These are phyloP conservation scores for Chaenocephalus aceratus DNA, from an alignment of 2,113 vertebrate genomes.

Conservation along the genomic window DNA sequence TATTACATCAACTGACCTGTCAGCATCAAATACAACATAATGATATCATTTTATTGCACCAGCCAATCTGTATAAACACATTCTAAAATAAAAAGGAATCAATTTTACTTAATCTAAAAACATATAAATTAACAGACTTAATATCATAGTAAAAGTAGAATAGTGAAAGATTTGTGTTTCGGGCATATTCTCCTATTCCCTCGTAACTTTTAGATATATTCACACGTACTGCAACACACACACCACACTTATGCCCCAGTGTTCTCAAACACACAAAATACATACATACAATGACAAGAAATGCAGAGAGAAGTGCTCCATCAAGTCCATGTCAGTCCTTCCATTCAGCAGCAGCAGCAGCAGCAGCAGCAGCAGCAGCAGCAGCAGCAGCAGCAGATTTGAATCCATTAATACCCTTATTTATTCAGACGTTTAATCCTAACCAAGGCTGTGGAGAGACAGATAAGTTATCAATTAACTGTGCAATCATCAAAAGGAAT, in stretches of 20 bases:
- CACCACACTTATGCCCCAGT: conserved; percentile 2
- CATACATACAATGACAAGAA: conserved; percentile 39
- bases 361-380: conserved; percentile 66
- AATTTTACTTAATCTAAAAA: conserved; percentile 58
- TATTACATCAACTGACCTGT: conserved; percentile 68
- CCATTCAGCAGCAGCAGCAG: conserved; percentile 64
- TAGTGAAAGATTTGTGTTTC: conserved; percentile 70
- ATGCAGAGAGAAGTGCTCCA: conserved; percentile 49
- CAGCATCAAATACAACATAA: conserved; percentile 60
- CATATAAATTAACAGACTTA: conserved; percentile 66
- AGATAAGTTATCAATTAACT: neutral
- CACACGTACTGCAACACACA: conserved; percentile 27
- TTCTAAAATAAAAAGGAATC: conserved; percentile 64
- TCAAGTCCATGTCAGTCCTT: conserved; percentile 71
- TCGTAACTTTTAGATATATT: conserved; percentile 56
- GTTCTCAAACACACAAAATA: conserved; percentile 9
- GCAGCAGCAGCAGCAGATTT: conserved; percentile 22
- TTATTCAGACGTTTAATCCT: conserved; percentile 63
- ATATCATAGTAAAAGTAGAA: conserved; percentile 59
- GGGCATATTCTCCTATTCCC: conserved; percentile 62
- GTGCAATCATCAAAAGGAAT: neutral
- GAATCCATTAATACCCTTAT: conserved; percentile 35
- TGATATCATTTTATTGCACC: conserved; percentile 92
- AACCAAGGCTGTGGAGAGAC: conserved; percentile 79
- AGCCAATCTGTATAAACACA: conserved; percentile 78